phyloP scores from a whole-genome alignment of 2,797 vertebrate species.

The Margarornis squamiger region DNA sequence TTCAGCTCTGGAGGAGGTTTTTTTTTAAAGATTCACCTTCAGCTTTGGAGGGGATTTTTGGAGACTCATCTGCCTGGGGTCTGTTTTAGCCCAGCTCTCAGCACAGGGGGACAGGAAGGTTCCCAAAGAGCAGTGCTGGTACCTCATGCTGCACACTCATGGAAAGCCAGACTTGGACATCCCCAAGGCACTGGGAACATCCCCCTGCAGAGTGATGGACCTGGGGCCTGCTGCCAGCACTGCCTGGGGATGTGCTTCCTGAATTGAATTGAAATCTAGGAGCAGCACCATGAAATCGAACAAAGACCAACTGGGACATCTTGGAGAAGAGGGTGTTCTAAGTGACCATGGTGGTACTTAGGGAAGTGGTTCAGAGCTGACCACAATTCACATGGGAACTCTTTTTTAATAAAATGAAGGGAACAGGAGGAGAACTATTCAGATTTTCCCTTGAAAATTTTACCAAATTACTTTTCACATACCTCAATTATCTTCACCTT shows the following conservation, averaged over 20 bases:
- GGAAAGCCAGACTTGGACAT: rapidly evolving
- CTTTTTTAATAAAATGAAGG: background rate
- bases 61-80: background rate
- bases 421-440: background rate
- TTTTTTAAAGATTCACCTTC: background rate
- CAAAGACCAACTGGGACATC: background rate
- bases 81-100: rapidly evolving
- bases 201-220: background rate
- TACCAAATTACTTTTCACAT: background rate
- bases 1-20: background rate
- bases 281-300: background rate
- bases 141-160: rapidly evolving
- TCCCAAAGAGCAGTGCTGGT: background rate
- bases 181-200: background rate
- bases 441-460: background rate
- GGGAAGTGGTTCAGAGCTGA: background rate
- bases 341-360: background rate
- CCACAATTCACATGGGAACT: background rate
- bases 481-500: background rate
- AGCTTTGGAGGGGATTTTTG: background rate
- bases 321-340: background rate
- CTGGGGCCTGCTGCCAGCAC: background rate
- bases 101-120: background rate
- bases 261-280: background rate
- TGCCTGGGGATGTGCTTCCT: background rate